Percentiles rank a stretch among this genome's conserved stretches.
phyloP scores from a whole-genome alignment of 2,113 vertebrate genomes.

The Notothenia rossii region DNA sequence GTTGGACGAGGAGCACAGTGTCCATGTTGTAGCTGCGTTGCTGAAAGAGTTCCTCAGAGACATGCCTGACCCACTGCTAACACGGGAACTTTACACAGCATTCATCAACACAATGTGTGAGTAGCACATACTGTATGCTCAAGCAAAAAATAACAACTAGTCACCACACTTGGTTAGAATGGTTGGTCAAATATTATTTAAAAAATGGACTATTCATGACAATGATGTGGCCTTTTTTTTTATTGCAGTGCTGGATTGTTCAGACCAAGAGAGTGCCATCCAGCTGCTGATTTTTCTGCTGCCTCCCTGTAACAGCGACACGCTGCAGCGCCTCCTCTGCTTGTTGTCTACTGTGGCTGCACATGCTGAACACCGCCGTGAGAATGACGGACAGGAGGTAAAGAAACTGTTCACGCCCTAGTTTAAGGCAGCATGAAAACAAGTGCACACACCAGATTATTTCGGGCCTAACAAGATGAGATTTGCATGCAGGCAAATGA shows the following conservation, averaged over 20 bases:
- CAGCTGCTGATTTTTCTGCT: slow-evolving; percentile 96
- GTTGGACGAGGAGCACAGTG: slow-evolving; percentile 93
- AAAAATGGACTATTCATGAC: too few relatives aligned
- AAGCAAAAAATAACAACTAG: neutral
- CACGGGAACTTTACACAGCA: slow-evolving; percentile 94
- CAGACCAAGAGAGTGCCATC: slow-evolving; percentile 88
- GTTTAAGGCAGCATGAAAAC: neutral
- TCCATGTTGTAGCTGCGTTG: slow-evolving; percentile 95
- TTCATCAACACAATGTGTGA: slow-evolving; percentile 95
- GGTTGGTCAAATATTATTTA: neutral
- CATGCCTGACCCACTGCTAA: slow-evolving; percentile 95
- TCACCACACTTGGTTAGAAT: neutral
- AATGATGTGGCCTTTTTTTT: too few relatives aligned
- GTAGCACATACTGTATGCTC: slow-evolving; percentile 53
- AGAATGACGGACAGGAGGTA: slow-evolving; percentile 90
- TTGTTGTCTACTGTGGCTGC: slow-evolving; percentile 93
- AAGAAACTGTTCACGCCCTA: neutral
- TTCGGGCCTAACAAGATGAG: neutral
- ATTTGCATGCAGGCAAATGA: too few relatives aligned
- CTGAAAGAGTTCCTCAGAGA: slow-evolving; percentile 97
- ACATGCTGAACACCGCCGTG: slow-evolving; percentile 88
- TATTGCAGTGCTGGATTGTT: slow-evolving; percentile 89
- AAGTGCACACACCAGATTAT: neutral
- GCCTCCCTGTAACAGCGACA: slow-evolving; percentile 97
- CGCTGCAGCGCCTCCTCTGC: slow-evolving; percentile 92